Percentiles rank a stretch among this genome's conserved stretches.
phyloP scores from a whole-genome alignment of 2,113 vertebrate genomes.

The Tyto alba region DNA sequence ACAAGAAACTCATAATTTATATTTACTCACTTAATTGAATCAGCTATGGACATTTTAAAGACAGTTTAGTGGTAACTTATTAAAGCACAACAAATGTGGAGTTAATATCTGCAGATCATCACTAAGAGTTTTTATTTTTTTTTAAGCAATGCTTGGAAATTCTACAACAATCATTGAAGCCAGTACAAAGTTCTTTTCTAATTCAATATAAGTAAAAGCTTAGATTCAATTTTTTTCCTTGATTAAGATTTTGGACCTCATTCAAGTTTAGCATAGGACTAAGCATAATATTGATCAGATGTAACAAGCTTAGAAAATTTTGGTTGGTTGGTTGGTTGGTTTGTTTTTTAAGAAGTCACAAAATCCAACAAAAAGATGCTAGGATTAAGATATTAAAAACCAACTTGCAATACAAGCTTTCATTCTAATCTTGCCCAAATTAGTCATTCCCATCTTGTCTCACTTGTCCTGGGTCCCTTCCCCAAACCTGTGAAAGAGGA shows the following conservation, averaged over 20 bases:
- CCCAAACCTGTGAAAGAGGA: background rate
- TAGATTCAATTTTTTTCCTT: background rate
- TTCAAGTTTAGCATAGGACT: background rate
- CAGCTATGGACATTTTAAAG: background rate
- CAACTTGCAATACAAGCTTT: background rate
- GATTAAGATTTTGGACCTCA: background rate
- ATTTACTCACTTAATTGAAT: background rate
- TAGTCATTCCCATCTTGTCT: background rate
- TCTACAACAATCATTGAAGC: background rate
- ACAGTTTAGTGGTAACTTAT: background rate
- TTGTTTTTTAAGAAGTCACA: background rate
- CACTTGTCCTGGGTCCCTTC: background rate
- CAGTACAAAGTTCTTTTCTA: background rate
- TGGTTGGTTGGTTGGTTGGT: background rate
- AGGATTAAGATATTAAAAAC: background rate
- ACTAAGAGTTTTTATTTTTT: background rate
- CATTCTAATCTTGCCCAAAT: background rate
- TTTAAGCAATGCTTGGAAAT: background rate
- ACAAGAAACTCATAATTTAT: background rate
- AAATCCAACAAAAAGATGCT: background rate
- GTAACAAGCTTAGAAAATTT: background rate
- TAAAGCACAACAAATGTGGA: background rate
- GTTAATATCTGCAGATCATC: background rate
- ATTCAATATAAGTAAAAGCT: background rate
- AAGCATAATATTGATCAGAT: background rate